Evolutionary conservation across 2,888 invertebrate species (phyloP).

Genomic region (Drosophila algonquin): DNA sequence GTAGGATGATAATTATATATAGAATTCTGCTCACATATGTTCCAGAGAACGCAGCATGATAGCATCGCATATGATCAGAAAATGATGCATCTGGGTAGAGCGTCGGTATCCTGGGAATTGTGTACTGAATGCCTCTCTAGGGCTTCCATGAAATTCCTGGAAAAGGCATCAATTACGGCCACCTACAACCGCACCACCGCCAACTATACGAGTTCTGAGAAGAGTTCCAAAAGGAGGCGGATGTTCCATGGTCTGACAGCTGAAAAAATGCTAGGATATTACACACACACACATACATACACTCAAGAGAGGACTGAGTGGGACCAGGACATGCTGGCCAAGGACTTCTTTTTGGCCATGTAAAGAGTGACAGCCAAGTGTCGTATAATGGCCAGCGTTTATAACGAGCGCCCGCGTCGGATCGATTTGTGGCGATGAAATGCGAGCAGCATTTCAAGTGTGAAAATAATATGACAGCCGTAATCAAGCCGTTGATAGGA

Average conservation of each 20-base stretch:
- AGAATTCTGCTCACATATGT: no score
- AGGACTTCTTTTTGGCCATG: conserved; percentile 30
- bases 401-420: conserved; percentile 62
- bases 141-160: neutral
- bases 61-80: no score
- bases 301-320: conserved; percentile 1
- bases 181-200: neutral
- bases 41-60: no score
- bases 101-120: neutral
- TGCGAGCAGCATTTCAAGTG: conserved; percentile 64
- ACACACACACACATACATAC: conserved; percentile 34
- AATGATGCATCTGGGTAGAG: neutral
- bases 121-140: neutral
- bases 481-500: conserved; percentile 62
- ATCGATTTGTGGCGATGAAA: conserved; percentile 49
- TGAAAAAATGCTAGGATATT: conserved; percentile 55
- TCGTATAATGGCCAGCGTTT: conserved; percentile 55
- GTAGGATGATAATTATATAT: no score
- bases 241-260: conserved; percentile 35
- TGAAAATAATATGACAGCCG: conserved; percentile 76
- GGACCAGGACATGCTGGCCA: conserved; percentile 2
- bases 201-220: neutral
- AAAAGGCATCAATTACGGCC: neutral
- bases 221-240: neutral
- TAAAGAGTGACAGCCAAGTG: conserved; percentile 71